These are phyloP conservation scores for Conomelus anceps DNA, from an alignment of 2,888 invertebrate species.

Conservation along the genomic window DNA sequence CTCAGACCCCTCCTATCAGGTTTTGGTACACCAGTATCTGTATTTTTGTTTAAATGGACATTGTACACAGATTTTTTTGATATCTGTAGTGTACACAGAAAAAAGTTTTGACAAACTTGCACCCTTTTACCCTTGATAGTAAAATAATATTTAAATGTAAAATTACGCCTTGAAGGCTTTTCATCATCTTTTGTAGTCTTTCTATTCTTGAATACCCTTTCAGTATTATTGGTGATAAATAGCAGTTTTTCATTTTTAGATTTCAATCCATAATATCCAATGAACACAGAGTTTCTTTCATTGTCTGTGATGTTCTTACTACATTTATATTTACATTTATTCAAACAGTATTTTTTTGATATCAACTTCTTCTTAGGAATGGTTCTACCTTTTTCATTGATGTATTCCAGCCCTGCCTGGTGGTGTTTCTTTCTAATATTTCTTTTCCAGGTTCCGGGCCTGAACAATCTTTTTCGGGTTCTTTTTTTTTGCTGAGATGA, in stretches of 20 bases:
- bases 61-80: conserved; percentile 20
- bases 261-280: conserved; percentile 12
- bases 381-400: conserved; percentile 7
- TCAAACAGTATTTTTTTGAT: background rate
- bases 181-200: conserved; percentile 1
- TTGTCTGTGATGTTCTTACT: conserved; percentile 4
- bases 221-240: conserved; percentile 11
- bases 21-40: conserved; percentile 9
- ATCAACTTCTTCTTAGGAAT: conserved; percentile 3
- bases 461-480: no score
- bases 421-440: conserved; percentile 14
- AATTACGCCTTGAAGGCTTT: background rate
- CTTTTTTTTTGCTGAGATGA: no score
- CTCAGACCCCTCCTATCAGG: conserved; percentile 4
- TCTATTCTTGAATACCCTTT: conserved; percentile 4
- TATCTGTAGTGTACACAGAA: conserved; percentile 10
- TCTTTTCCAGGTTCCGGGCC: no score
- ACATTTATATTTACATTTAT: conserved; percentile 15
- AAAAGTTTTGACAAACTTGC: conserved; percentile 15
- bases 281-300: conserved; percentile 3
- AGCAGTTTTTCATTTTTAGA: conserved; percentile 9
- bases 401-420: conserved; percentile 12
- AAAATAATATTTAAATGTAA: conserved; percentile 12
- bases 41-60: conserved; percentile 19
- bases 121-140: conserved; percentile 2